phyloP scores from a whole-genome alignment of 2,797 vertebrate species.

The Sus cebifrons region DNA sequence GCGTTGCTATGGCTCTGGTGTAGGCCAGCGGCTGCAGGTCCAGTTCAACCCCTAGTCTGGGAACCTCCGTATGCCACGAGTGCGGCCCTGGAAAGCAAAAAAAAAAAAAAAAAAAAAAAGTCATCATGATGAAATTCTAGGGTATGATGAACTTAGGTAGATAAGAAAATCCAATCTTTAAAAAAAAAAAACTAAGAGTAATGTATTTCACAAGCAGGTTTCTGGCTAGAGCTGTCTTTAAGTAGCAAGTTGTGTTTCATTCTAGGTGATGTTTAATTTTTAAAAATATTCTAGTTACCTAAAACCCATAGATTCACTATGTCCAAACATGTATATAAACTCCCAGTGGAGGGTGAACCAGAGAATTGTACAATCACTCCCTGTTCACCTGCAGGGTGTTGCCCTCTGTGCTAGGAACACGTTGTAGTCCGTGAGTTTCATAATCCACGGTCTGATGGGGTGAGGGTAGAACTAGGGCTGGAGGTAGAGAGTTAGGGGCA shows the following conservation, averaged over 20 bases:
- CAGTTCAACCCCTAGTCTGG: too few relatives aligned
- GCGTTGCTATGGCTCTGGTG: too few relatives aligned
- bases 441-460: not conserved
- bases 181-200: not conserved
- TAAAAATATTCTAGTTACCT: slow-evolving; percentile 18
- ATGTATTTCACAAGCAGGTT: slow-evolving; percentile 13
- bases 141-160: not conserved
- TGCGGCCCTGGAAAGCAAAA: too few relatives aligned
- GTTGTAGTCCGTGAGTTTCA: not conserved
- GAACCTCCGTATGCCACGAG: too few relatives aligned
- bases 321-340: not conserved
- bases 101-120: too few relatives aligned
- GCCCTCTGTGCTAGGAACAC: not conserved
- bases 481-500: not conserved
- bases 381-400: not conserved
- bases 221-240: not conserved
- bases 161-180: not conserved
- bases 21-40: too few relatives aligned
- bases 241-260: not conserved
- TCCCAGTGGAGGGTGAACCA: not conserved
- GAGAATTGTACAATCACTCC: not conserved
- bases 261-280: slow-evolving; percentile 1
- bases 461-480: not conserved
- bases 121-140: not conserved
- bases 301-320: not conserved